Evolutionary conservation across 2,797 vertebrate species (phyloP).

Genomic region (Acipenser transmontanus): DNA sequence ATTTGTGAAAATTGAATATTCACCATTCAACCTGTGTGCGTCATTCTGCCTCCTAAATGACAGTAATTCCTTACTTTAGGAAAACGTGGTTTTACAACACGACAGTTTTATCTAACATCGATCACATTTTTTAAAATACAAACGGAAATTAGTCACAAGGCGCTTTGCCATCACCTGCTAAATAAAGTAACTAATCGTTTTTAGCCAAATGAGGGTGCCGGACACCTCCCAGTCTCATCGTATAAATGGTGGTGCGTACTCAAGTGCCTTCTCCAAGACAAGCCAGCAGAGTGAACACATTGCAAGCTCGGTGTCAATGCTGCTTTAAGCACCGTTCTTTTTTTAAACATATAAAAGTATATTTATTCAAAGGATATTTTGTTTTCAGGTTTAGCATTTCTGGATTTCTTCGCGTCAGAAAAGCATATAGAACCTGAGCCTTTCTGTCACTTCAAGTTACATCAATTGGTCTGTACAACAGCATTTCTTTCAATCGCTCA

Average conservation of each 20-base stretch:
- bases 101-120: neutral
- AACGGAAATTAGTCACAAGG: slow-evolving; percentile 39
- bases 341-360: slow-evolving; percentile 15
- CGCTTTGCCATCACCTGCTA: slow-evolving; percentile 37
- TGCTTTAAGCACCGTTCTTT: slow-evolving; percentile 21
- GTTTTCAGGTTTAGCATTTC: slow-evolving; percentile 22
- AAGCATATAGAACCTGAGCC: slow-evolving; percentile 11
- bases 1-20: neutral
- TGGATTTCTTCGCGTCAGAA: neutral
- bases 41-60: slow-evolving; percentile 21
- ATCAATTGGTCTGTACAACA: neutral
- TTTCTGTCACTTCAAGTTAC: neutral
- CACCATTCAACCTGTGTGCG: slow-evolving; percentile 20
- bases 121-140: slow-evolving; percentile 17
- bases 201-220: slow-evolving; percentile 42
- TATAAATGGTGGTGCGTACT: slow-evolving; percentile 57
- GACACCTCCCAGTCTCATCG: slow-evolving; percentile 44
- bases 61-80: neutral
- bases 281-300: slow-evolving; percentile 16
- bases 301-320: slow-evolving; percentile 22
- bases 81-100: neutral
- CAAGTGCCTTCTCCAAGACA: slow-evolving; percentile 23
- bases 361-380: slow-evolving; percentile 33
- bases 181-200: slow-evolving; percentile 48
- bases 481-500: neutral